Conservation (phyloP, 2,797 vertebrate species). For the Mareca strepera region DNA sequence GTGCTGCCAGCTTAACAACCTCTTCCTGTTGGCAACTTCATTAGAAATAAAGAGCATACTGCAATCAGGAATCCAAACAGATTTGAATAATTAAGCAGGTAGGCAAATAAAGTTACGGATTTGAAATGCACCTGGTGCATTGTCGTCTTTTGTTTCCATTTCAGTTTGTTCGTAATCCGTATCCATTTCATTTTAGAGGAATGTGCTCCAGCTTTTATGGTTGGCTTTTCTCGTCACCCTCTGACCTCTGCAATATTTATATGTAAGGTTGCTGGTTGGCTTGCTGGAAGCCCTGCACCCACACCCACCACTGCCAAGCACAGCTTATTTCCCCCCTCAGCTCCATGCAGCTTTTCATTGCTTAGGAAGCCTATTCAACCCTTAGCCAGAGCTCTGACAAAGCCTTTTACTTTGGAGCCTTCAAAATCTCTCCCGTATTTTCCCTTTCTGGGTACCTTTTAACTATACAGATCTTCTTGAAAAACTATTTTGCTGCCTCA, state of each 20-base stretch:
- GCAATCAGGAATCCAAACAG: neutral
- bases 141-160: neutral
- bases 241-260: neutral
- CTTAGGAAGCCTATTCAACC: neutral
- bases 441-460: neutral
- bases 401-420: neutral
- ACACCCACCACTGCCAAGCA: neutral
- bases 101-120: neutral
- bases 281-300: neutral
- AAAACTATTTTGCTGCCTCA: neutral
- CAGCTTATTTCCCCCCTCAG: neutral
- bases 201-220: neutral
- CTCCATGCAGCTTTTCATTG: neutral
- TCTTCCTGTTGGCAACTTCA: neutral
- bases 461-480: neutral
- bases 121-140: neutral
- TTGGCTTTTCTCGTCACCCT: neutral
- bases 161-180: neutral
- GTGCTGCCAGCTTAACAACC: neutral
- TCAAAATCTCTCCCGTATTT: neutral
- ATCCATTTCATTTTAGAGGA: neutral
- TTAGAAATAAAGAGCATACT: neutral
- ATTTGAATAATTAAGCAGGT: neutral
- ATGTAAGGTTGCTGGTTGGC: neutral
- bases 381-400: neutral